These are phyloP conservation scores for Diaphora mendica DNA, from an alignment of 2,888 invertebrate species.

Conservation along the genomic window DNA sequence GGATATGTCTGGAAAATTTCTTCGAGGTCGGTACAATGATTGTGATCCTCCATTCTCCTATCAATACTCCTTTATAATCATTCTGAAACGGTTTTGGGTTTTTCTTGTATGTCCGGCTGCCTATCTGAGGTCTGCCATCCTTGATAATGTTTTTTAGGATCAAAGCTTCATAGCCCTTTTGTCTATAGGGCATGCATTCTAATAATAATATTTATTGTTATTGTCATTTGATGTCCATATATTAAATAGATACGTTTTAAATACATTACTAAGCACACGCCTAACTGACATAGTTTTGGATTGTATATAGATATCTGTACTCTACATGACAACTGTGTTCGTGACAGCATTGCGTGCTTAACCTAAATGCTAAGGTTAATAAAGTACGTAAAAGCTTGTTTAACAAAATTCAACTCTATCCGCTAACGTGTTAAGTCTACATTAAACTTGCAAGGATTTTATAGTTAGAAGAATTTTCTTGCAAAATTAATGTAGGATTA, in stretches of 20 bases:
- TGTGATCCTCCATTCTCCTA: too few relatives aligned
- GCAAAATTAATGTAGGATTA: slow-evolving; percentile 54
- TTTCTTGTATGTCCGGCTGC: too few relatives aligned
- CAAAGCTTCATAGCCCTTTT: too few relatives aligned
- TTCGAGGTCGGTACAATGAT: too few relatives aligned
- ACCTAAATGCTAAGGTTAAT: slow-evolving; percentile 45
- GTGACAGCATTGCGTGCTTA: slow-evolving; percentile 62
- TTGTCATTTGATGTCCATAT: neutral
- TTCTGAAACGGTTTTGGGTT: too few relatives aligned
- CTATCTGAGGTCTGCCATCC: too few relatives aligned
- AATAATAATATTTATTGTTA: too few relatives aligned
- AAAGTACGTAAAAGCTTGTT: slow-evolving; percentile 23
- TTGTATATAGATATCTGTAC: slow-evolving; percentile 24
- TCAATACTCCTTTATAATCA: too few relatives aligned
- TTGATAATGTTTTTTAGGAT: too few relatives aligned
- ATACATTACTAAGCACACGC: neutral
- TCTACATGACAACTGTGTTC: slow-evolving; percentile 48
- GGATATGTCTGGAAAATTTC: too few relatives aligned
- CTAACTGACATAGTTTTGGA: slow-evolving; percentile 23
- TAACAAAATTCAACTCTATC: slow-evolving; percentile 41
- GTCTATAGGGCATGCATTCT: too few relatives aligned
- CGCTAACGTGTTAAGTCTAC: slow-evolving; percentile 25
- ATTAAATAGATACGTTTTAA: neutral
- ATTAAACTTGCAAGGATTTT: slow-evolving; percentile 8
- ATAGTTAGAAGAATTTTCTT: slow-evolving; percentile 42